Base-by-base conservation (phyloP, 2,113 vertebrate genomes). In the Hassar affinis region DNA sequence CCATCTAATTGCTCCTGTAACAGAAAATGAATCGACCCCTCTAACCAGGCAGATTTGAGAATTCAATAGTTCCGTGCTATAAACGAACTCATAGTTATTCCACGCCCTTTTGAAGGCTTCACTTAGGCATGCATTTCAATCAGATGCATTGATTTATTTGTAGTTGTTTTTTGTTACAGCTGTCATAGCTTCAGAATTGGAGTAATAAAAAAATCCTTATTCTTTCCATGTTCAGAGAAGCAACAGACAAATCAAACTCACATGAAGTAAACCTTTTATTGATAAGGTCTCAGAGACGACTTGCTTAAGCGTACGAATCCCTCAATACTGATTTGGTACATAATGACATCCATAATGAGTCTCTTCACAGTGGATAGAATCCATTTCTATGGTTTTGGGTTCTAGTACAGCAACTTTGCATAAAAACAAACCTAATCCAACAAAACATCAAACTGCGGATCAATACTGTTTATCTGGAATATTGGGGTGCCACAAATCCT, bases 251-350 rank as follows among this genome's bases (percentile, higher is more conserved):
- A 90, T 66, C 80, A 88, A 86, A 87, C 87, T 71, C 89, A 77
- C 88, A 79, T 93, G 91, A 93, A 93, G 92, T 93, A 93, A 94
- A 95, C 93, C 84, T 88, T 94, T 94, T 95, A 94, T 95, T 95
- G 93, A 93, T 95, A 93, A 93, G 91, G 90, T 94, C 91, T 93
- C 92, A 93, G 93, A 94, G 92, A 93, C 93, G 93, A 92, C 93
- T 94, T 92, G 90, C 89, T 91, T 91, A 88, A 93, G 93, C 90
- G 92, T 93, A 91, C 93, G 92, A 92, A 93, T 92, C 92, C 88
- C 92, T 93, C 88, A 94, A 94, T 95, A 95, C 94, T 94, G 93
- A 94, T 94, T 94, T 94, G 93, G 94, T 94, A 94, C 92, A 94
- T 92, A 92, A 93, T 94, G 92, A 95, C 94, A 94, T 95, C 93